Evolutionary conservation across 1,140 invertebrate genomes (phyloP).

Genomic region (Popillia japonica): DNA sequence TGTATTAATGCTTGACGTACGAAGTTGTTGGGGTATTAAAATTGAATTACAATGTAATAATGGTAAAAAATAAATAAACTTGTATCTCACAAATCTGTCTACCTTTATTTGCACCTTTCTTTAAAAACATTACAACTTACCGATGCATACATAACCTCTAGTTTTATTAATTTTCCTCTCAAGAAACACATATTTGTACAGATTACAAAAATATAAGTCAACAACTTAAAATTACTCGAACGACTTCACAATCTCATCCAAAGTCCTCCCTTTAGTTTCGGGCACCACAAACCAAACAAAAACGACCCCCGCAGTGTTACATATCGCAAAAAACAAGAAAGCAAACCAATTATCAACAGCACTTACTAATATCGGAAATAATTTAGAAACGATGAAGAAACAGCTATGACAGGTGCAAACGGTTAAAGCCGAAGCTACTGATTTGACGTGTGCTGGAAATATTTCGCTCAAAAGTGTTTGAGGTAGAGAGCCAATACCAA

Average conservation of each 20-base stretch:
- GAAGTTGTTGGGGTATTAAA: too few species aligned
- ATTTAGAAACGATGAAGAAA: slow-evolving; percentile 77
- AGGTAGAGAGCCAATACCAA: slow-evolving; percentile 76
- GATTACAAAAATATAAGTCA: too few species aligned
- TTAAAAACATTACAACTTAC: too few species aligned
- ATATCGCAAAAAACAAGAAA: neutral
- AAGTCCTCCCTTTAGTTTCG: slow-evolving; percentile 25
- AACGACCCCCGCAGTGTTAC: neutral
- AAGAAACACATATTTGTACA: too few species aligned
- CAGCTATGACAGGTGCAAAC: slow-evolving; percentile 72
- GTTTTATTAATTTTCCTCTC: too few species aligned
- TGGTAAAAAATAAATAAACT: too few species aligned
- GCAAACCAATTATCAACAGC: slow-evolving; percentile 33
- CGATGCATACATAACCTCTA: too few species aligned
- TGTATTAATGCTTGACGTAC: too few species aligned
- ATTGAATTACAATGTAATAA: too few species aligned
- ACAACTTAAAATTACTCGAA: neutral
- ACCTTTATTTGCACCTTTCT: too few species aligned
- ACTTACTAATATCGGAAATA: slow-evolving; percentile 70
- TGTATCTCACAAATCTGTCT: too few species aligned
- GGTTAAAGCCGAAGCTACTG: slow-evolving; percentile 71
- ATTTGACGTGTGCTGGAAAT: slow-evolving; percentile 75
- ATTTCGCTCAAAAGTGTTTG: slow-evolving; percentile 77
- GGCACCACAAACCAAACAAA: neutral
- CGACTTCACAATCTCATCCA: slow-evolving; percentile 9